Percentiles rank a stretch among this genome's conserved stretches.
Evolutionary conservation across 37 sponge, comb jelly and placozoan genomes (phyloP).

Genomic region (Geodia barretti): DNA sequence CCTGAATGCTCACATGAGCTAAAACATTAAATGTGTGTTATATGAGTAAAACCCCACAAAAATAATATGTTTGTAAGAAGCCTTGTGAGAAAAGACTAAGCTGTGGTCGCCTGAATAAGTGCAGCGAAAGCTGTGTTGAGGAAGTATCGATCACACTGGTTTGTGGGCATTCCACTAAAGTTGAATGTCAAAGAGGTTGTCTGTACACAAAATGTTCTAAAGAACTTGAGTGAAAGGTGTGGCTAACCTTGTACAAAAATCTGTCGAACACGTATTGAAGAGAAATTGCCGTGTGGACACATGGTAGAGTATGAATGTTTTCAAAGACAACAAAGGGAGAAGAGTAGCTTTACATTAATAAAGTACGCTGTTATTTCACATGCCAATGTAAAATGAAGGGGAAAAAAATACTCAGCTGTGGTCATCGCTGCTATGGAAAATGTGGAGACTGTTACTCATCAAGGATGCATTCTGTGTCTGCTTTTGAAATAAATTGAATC

Average conservation of each 20-base stretch:
- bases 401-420: conserved; percentile 45
- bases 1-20: not conserved
- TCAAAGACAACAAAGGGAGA: not conserved
- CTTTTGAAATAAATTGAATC: not conserved
- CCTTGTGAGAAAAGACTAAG: conserved; percentile 39
- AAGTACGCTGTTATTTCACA: conserved; percentile 59
- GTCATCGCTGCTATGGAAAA: conserved; percentile 62
- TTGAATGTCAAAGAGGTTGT: too few relatives aligned
- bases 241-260: conserved; percentile 1
- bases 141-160: too few relatives aligned
- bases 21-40: not conserved
- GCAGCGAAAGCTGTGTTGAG: too few relatives aligned
- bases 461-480: conserved; percentile 44
- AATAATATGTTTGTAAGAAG: too few relatives aligned
- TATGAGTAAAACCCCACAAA: too few relatives aligned
- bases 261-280: not conserved
- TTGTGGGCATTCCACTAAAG: too few relatives aligned
- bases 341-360: conserved; percentile 25
- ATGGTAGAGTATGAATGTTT: not conserved
- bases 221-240: too few relatives aligned
- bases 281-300: conserved; percentile 21
- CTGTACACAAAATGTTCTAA: too few relatives aligned
- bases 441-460: conserved; percentile 50
- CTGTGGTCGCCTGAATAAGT: conserved; percentile 56
- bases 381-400: conserved; percentile 55